Evolutionary conservation across 2,888 invertebrate genomes (phyloP).

Genomic region (Nomada ruficornis): DNA sequence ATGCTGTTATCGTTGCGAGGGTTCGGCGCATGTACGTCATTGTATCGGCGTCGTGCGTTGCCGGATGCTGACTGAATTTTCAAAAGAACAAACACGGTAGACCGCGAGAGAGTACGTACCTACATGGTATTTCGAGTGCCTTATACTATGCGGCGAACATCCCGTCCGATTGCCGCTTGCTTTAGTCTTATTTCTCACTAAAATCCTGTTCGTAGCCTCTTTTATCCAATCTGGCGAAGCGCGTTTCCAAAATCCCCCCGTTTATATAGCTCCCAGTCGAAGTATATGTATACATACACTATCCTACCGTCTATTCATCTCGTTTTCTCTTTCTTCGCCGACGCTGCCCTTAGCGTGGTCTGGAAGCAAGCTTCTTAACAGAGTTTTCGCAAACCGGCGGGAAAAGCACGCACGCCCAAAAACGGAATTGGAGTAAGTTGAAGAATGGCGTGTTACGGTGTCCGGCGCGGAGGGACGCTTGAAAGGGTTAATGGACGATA

Average conservation of each 20-base stretch:
- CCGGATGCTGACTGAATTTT: neutral
- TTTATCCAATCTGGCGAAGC: constrained; percentile 54
- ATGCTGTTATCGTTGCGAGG: constrained; percentile 7
- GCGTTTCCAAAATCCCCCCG: constrained; percentile 49
- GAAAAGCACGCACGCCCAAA: constrained; percentile 69
- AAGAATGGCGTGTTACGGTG: constrained; percentile 74
- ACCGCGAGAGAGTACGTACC: neutral
- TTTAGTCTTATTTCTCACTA: constrained; percentile 18
- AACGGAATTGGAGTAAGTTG: constrained; percentile 57
- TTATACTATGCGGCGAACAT: constrained; percentile 35
- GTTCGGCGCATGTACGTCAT: neutral
- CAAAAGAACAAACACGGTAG: neutral
- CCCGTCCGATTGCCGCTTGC: constrained; percentile 40
- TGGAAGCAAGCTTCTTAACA: constrained; percentile 30
- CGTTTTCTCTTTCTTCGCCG: neutral
- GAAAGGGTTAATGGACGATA: constrained; percentile 72
- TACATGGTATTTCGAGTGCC: neutral
- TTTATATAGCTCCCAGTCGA: constrained; percentile 24
- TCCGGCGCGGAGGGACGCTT: constrained; percentile 57
- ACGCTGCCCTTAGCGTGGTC: constrained; percentile 25
- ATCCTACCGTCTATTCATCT: neutral
- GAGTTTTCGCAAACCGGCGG: constrained; percentile 55
- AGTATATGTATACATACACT: neutral
- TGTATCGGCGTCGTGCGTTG: too few relatives aligned
- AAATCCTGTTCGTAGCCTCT: constrained; percentile 44